phyloP scores from a whole-genome alignment of 2,797 vertebrate genomes.

The Sebastes hubbsi region DNA sequence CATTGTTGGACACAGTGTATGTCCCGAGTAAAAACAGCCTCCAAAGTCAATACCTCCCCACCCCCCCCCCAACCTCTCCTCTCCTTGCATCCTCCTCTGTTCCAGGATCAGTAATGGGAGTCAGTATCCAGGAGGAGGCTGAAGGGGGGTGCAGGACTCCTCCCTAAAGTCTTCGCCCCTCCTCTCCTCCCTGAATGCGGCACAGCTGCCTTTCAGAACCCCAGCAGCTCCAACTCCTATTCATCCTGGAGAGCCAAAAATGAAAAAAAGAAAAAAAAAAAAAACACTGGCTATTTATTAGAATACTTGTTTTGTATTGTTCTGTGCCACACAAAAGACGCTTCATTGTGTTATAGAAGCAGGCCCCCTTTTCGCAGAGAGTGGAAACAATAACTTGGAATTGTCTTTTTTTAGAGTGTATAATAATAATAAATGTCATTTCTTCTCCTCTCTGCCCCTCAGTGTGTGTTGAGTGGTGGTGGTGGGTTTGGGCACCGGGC shows the following conservation, averaged over 20 bases:
- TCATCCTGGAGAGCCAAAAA: constrained; percentile 87
- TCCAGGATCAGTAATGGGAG: constrained; percentile 75
- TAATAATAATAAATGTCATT: constrained; percentile 99
- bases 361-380: constrained; percentile 84
- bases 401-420: constrained; percentile 97
- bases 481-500: constrained; percentile 87
- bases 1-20: constrained; percentile 35
- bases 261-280: constrained; percentile 63
- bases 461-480: constrained; percentile 84
- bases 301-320: constrained; percentile 99
- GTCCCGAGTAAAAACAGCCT: constrained; percentile 40
- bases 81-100: constrained; percentile 50
- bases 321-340: constrained; percentile 94
- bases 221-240: constrained; percentile 92
- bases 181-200: constrained; percentile 87
- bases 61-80: neutral
- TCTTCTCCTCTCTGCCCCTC: constrained; percentile 89
- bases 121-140: constrained; percentile 77
- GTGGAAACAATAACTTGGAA: constrained; percentile 98
- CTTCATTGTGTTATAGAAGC: constrained; percentile 92
- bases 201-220: constrained; percentile 95
- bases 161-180: constrained; percentile 87
- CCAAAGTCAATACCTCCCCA: constrained; percentile 50
- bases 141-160: constrained; percentile 63
- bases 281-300: constrained; percentile 96